Evolutionary conservation across 2,888 invertebrate genomes (phyloP).

Genomic region (Parnassius mnemosyne): DNA sequence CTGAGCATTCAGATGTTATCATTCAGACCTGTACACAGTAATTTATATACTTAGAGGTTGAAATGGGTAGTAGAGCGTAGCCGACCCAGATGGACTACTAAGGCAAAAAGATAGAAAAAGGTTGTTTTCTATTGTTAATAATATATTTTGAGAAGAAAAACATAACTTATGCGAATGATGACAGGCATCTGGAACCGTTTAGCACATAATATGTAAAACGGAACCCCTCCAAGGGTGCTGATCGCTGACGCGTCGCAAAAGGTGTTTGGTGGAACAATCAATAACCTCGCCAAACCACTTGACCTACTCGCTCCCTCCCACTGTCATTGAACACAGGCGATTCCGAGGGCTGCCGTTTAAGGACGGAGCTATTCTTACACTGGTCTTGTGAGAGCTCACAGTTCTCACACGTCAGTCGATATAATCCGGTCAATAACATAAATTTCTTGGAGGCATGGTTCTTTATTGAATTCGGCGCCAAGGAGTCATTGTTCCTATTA

Average conservation of each 20-base stretch:
- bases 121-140: slow-evolving; percentile 5
- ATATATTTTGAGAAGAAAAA: slow-evolving; percentile 1
- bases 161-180: slow-evolving; percentile 39
- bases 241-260: slow-evolving; percentile 70
- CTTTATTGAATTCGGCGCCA: slow-evolving; percentile 73
- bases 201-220: slow-evolving; percentile 65
- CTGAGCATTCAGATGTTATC: too few relatives aligned
- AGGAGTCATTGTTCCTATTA: slow-evolving; percentile 56
- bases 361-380: slow-evolving; percentile 44
- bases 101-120: too few relatives aligned
- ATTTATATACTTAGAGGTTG: too few relatives aligned
- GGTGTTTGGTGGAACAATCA: slow-evolving; percentile 71
- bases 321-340: slow-evolving; percentile 38
- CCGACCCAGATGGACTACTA: too few relatives aligned
- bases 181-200: slow-evolving; percentile 58
- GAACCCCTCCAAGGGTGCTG: slow-evolving; percentile 51
- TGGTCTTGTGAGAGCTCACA: slow-evolving; percentile 50
- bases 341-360: slow-evolving; percentile 37
- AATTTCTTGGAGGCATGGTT: slow-evolving; percentile 68
- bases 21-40: too few relatives aligned
- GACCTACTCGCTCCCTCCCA: slow-evolving; percentile 49
- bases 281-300: slow-evolving; percentile 56
- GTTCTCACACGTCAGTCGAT: slow-evolving; percentile 66
- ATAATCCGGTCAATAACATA: slow-evolving; percentile 78
- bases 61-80: too few relatives aligned